Evolutionary conservation across 1,140 invertebrate genomes (phyloP).

Genomic region (Aplysia californica): DNA sequence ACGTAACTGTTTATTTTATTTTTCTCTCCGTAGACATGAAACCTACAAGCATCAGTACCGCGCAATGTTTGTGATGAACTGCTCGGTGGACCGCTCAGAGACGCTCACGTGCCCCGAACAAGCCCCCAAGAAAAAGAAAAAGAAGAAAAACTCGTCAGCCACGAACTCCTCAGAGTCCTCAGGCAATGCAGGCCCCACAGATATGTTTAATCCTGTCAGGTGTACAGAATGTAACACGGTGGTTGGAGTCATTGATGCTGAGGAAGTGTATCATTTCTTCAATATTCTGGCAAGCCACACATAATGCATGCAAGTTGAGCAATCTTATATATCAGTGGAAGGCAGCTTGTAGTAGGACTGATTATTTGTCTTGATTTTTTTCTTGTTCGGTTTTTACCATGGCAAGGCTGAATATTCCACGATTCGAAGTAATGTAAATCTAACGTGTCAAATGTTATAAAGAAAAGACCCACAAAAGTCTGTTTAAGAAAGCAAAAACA

Average conservation of each 20-base stretch:
- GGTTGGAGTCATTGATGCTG: slow-evolving; percentile 73
- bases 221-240: slow-evolving; percentile 74
- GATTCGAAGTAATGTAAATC: neutral
- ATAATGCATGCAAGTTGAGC: neutral
- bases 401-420: neutral
- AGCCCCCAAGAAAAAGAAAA: slow-evolving; percentile 46
- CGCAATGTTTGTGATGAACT: slow-evolving; percentile 78
- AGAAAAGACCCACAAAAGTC: too few species aligned
- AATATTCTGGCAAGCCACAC: slow-evolving; percentile 74
- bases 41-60: slow-evolving; percentile 73
- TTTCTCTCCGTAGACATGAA: slow-evolving; percentile 69
- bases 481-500: too few species aligned
- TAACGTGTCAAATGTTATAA: neutral
- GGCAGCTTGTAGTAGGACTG: neutral
- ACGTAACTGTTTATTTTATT: neutral
- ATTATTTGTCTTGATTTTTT: neutral
- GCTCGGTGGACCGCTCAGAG: slow-evolving; percentile 69
- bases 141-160: slow-evolving; percentile 37
- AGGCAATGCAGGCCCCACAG: slow-evolving; percentile 36
- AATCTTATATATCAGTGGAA: too few species aligned
- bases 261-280: slow-evolving; percentile 78
- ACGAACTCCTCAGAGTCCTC: neutral
- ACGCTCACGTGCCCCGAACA: slow-evolving; percentile 63
- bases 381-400: neutral
- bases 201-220: slow-evolving; percentile 72